Evolutionary conservation across 2,797 vertebrate species (phyloP).

Genomic region (Valencia hispanica): DNA sequence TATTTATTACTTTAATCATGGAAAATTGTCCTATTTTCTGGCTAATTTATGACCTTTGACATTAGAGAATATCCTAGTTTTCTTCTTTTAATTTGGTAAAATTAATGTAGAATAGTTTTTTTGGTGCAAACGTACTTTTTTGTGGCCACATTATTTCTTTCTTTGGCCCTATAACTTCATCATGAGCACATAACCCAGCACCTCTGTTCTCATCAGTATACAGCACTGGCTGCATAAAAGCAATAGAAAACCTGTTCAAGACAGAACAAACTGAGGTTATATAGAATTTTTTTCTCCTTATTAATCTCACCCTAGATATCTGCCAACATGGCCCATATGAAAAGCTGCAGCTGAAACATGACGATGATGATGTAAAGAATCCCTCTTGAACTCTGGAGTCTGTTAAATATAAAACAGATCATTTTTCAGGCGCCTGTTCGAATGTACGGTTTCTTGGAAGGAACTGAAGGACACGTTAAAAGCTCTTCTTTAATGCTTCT

Average conservation of each 20-base stretch:
- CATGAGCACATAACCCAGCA: neutral
- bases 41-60: too few relatives aligned
- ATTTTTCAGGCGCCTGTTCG: neutral
- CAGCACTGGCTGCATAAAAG: neutral
- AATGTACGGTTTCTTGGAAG: neutral
- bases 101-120: neutral
- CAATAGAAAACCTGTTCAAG: neutral
- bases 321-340: neutral
- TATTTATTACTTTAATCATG: too few relatives aligned
- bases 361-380: too few relatives aligned
- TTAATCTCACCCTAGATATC: neutral
- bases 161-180: neutral
- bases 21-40: too few relatives aligned
- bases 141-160: too few relatives aligned
- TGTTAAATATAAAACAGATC: neutral
- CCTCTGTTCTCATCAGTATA: neutral
- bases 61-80: too few relatives aligned
- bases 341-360: neutral
- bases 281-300: neutral
- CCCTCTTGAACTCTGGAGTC: neutral
- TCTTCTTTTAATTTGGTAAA: too few relatives aligned
- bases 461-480: neutral
- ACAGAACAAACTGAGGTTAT: neutral
- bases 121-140: too few relatives aligned
- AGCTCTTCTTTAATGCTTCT: neutral